Evolutionary conservation across 2,797 vertebrate genomes (phyloP), one percentile per base, ranked within the genome.

Genomic region (Oreochromis grahami): DNA sequence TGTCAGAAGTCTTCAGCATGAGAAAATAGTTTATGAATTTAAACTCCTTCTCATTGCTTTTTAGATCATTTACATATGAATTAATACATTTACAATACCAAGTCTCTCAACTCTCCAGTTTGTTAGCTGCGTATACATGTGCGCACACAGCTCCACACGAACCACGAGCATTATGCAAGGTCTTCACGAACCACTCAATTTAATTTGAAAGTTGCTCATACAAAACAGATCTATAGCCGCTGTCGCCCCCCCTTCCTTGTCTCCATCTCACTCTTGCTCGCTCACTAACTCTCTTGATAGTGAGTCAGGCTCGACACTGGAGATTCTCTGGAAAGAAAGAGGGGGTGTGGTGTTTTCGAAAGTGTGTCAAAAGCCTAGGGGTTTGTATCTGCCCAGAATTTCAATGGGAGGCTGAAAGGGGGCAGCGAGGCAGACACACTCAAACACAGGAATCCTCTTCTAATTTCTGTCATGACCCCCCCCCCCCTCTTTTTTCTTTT

Each of bases 361-460:
- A 97, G 95, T 97, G 94, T 97, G 96, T 98, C 96, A 97, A 97
- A 98, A 98, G 96, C 97, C 96, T 96, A 94, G 95, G 96, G 96
- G 94, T 97, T 98, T 98, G 94, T 95, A 82, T 98, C 96, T 97
- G 96, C 97, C 97, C 93, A 83, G 97, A 97, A 97, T 98, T 97
- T 98, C 96, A 98, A 95, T 97, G 92, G 93, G 90, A 95, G 91
- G 94, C 96, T 96, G 96, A 95, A 97, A 96, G 96, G 96, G 96
- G 96, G 96, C 96, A 97, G 96, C 96, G 96, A 97, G 92, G 94
- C 93, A 94, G 91, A 96, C 93, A 94, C 97, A 96, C 91, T 95
- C 87, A 91, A 97, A 96, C 95, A 96, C 95, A 94, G 95, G 96
- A 97, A 96, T 97, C 81, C 96, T 95, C 96, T 93, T 96, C 97